These are phyloP conservation scores for Ephialtes manifestator DNA, from an alignment of 2,888 invertebrate species.

Conservation along the genomic window DNA sequence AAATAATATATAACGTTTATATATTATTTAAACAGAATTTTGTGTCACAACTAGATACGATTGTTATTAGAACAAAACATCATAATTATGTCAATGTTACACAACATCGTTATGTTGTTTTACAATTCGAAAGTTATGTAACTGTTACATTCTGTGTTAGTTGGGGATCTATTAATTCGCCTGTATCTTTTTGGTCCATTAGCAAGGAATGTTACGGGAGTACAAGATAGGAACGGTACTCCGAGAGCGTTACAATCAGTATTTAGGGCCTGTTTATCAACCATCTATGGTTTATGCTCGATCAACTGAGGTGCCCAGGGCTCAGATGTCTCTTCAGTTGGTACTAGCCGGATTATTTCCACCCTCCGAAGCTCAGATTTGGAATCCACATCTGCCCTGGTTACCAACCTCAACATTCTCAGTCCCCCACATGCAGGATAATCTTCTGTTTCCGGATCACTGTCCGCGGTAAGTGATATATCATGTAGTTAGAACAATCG, in stretches of 20 bases:
- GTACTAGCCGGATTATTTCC: slow-evolving; percentile 87
- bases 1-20: too few species aligned
- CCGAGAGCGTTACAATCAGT: slow-evolving; percentile 79
- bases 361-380: slow-evolving; percentile 82
- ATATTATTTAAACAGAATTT: too few species aligned
- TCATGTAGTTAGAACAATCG: not conserved
- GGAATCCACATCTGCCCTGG: slow-evolving; percentile 86
- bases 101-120: too few species aligned
- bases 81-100: too few species aligned
- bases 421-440: slow-evolving; percentile 84
- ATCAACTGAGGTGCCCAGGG: slow-evolving; percentile 87
- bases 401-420: slow-evolving; percentile 87
- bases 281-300: slow-evolving; percentile 81
- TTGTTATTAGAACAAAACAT: too few species aligned
- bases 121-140: too few species aligned
- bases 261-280: slow-evolving; percentile 81
- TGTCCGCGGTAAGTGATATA: slow-evolving; percentile 78
- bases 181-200: slow-evolving; percentile 6
- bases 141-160: too few species aligned
- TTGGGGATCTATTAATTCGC: too few species aligned
- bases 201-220: slow-evolving; percentile 82
- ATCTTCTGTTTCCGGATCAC: slow-evolving; percentile 79
- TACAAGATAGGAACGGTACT: slow-evolving; percentile 82
- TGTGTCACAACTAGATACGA: too few species aligned
- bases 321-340: slow-evolving; percentile 87